These are phyloP conservation scores for Morpho helenor DNA, from an alignment of 2,888 invertebrate genomes.

Conservation along the genomic window DNA sequence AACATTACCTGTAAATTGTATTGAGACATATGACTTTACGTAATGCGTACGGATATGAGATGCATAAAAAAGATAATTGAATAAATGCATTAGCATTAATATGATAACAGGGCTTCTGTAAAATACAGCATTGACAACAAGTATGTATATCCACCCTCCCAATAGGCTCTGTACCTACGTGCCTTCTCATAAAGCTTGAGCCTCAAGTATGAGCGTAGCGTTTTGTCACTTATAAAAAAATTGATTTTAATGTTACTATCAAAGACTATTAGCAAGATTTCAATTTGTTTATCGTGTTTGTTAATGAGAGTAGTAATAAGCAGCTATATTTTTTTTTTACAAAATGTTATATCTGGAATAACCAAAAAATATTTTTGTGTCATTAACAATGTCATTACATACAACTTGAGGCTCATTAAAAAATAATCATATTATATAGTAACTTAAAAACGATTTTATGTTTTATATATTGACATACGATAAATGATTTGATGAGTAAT, in stretches of 20 bases:
- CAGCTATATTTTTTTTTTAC: too few species aligned
- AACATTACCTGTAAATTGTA: too few species aligned
- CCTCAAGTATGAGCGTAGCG: slow-evolving; percentile 10
- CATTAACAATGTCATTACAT: too few species aligned
- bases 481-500: slow-evolving; percentile 40
- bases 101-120: slow-evolving; percentile 21
- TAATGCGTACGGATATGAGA: background rate
- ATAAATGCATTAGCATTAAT: slow-evolving; percentile 16
- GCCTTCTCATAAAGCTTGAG: slow-evolving; percentile 1
- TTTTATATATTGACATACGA: slow-evolving; percentile 28
- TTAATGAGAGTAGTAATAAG: too few species aligned
- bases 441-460: too few species aligned
- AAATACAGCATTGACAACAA: background rate
- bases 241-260: background rate
- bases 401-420: too few species aligned
- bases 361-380: too few species aligned
- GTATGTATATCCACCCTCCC: slow-evolving; percentile 3
- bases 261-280: background rate
- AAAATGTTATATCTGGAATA: too few species aligned
- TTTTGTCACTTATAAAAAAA: background rate
- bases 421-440: too few species aligned
- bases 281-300: too few species aligned
- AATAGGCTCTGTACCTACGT: slow-evolving; percentile 5
- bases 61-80: slow-evolving; percentile 5
- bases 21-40: background rate